Evolutionary conservation across 2,797 vertebrate genomes (phyloP), one percentile per base, ranked within the genome.

Genomic region (Carduelis carduelis): DNA sequence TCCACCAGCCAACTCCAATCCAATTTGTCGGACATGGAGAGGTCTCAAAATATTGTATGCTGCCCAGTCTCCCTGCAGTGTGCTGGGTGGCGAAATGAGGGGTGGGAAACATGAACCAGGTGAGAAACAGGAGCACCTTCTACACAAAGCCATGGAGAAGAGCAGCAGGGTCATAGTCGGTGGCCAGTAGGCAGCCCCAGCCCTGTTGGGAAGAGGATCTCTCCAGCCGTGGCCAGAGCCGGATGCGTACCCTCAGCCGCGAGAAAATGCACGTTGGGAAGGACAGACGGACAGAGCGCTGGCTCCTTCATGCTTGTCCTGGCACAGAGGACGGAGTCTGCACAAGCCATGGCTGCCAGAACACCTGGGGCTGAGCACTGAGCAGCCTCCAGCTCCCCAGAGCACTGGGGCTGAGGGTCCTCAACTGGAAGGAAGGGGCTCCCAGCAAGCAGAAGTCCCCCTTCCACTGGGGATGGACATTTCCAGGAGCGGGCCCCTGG

Each of bases 1-100:
- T 95, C 85, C 87, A 94, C 76, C 69, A 80, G 96, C 96, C 96
- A 97, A 96, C 94, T 97, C 93, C 93, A 81, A 88, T 68, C 89
- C 65, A 24, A 86, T 90, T 55, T 78, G 82, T 92, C 1, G 2
- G 78, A 92, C 6, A 6, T n/a, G 53, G 50, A 96, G 72, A 94
- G 72, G 57, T 88, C 91, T 83, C 76, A 26, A 81, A 87, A 68
- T 5, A 30, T 1, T 7, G 65, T 1, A 0, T 60, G 28, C 37
- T 87, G 44, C 44, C 78, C 22, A 14, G 81, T 19, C 4, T 86
- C 35, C 53, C 2, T 1, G 50, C 50, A 20, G 55, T 10, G 26
- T 1, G 4, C 27, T 47, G 63, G 8, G 26, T 11, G 15, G 53
- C 4, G 14, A 28, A 55, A 39, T 18, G 86, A 46, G 52, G 14